phyloP scores from a whole-genome alignment of 2,113 vertebrate genomes.

The Ammodramus savannarum region DNA sequence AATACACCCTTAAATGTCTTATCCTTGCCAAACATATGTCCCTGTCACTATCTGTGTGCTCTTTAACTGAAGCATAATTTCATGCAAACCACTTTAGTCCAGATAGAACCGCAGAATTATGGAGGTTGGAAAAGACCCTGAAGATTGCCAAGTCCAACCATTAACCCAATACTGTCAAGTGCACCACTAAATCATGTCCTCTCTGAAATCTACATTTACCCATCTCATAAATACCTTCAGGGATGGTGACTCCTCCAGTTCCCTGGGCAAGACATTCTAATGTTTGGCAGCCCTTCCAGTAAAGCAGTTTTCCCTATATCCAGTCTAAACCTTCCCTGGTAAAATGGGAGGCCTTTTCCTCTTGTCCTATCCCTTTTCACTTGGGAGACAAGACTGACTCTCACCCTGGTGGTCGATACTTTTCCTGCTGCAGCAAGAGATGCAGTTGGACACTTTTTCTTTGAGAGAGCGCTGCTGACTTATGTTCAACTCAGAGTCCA shows the following conservation, averaged over 20 bases:
- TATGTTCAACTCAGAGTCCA: background rate
- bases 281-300: background rate
- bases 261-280: background rate
- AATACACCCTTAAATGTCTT: background rate
- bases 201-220: background rate
- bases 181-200: background rate
- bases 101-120: background rate
- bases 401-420: too few relatives aligned
- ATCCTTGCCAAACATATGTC: background rate
- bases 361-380: background rate
- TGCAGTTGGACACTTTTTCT: background rate
- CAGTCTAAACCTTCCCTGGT: background rate
- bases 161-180: background rate
- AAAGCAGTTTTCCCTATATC: background rate
- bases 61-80: background rate
- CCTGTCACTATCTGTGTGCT: background rate
- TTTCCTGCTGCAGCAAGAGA: background rate
- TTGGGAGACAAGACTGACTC: background rate
- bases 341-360: background rate
- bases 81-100: background rate
- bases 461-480: background rate
- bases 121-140: background rate
- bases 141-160: background rate
- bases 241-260: background rate
- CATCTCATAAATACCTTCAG: background rate